Evolutionary conservation across 2,797 vertebrate genomes (phyloP).

Genomic region (Hemitrygon akajei): DNA sequence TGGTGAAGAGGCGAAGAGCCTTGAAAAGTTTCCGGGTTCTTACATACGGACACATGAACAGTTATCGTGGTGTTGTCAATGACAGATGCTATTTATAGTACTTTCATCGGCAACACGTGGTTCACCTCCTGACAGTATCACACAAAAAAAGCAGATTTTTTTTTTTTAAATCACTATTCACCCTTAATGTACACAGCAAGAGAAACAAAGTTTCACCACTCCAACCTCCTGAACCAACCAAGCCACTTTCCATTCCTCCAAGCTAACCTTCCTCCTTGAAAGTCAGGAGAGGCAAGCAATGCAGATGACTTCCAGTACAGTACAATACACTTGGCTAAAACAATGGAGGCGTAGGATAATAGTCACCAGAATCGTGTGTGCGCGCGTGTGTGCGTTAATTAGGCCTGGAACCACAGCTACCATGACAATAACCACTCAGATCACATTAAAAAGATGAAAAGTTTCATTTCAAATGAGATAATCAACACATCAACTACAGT

Average conservation of each 20-base stretch:
- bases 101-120: background rate
- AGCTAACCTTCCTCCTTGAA: background rate
- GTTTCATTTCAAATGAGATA: background rate
- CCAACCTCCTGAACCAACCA: background rate
- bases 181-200: background rate
- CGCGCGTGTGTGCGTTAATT: background rate
- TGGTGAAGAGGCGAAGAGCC: background rate
- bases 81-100: constrained; percentile 18
- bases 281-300: background rate
- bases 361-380: background rate
- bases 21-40: background rate
- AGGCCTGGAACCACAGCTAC: background rate
- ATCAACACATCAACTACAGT: background rate
- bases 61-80: background rate
- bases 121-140: background rate
- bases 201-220: background rate
- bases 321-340: background rate
- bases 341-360: too few relatives aligned
- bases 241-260: background rate
- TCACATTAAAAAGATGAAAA: background rate
- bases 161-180: background rate
- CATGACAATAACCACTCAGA: background rate
- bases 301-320: background rate
- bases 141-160: background rate
- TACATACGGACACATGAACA: background rate